A percentile compares a stretch with the other conserved stretches of the same genome.
These are phyloP conservation scores for Mythimna pallens DNA, from an alignment of 2,888 invertebrate genomes.

Conservation along the genomic window DNA sequence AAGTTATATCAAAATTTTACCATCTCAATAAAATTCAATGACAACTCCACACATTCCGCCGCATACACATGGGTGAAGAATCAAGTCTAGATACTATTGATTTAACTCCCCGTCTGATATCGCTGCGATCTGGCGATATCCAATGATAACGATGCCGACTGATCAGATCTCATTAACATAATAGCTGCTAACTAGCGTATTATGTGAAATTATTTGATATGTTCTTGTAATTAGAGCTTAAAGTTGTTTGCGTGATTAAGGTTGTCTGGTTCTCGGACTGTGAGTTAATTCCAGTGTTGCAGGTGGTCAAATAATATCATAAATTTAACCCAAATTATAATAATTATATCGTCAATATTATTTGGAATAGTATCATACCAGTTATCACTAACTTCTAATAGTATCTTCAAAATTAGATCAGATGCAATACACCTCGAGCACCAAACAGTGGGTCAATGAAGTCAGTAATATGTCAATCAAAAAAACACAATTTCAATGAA, in stretches of 20 bases:
- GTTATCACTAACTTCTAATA: not conserved
- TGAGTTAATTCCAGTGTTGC: not conserved
- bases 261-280: not conserved
- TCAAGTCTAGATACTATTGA: constrained; percentile 72
- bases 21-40: not conserved
- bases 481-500: too few relatives aligned
- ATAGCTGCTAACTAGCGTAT: constrained; percentile 47
- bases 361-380: not conserved
- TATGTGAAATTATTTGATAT: constrained; percentile 46
- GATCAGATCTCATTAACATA: constrained; percentile 75
- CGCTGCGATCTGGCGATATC: constrained; percentile 67
- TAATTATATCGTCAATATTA: too few relatives aligned
- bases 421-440: not conserved
- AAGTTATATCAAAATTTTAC: not conserved
- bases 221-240: constrained; percentile 32
- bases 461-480: too few relatives aligned
- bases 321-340: not conserved
- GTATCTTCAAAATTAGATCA: not conserved
- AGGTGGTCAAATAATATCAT: not conserved
- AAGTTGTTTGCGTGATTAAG: constrained; percentile 2
- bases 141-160: constrained; percentile 63
- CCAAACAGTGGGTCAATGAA: not conserved
- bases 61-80: constrained; percentile 44
- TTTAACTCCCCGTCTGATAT: constrained; percentile 68
- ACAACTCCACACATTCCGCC: constrained; percentile 36